Base-by-base conservation (phyloP, 64 coral and sea anemone genomes). In the Catalaphyllia jardinei region DNA sequence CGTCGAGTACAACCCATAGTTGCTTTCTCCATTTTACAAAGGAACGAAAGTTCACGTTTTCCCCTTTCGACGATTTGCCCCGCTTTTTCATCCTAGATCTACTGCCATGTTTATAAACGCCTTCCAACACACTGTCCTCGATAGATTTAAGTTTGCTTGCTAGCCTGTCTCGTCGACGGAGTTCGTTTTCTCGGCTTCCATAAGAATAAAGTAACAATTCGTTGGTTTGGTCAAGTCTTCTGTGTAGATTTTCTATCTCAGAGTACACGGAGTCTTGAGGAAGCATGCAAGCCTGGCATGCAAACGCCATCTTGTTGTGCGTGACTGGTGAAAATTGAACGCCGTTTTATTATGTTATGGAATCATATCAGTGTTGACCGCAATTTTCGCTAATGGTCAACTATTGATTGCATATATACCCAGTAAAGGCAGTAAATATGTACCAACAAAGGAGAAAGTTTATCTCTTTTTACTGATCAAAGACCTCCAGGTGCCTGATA, bases 161-260 rank as follows among this genome's bases (percentile, higher is more conserved):
- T 13, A 85, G 81, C 39, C 51, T 63, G n/a, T 71, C 63, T 0
- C 38, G 81, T 13, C 2, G 81, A 50, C 19, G 62, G 22, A 20
- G 63, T 17, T 71, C 64, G 17, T 50, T n/a, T 46, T 64, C 33
- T 52, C 81, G 62, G 39, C 20, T 25, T 71, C 63, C 71, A 13
- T 50, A n/a, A 51, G 62, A 50, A 17, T 12, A 85, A 24, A 16
- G 62, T 7, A 85, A 14, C n/a, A 71, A 85, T 16, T 85, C 63
- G 81, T 71, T 85, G 31, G 81, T 85, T 85, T 71, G 33, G 20
- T 85, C 63, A 16, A 85, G 63, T 35, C 62, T 69, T 85, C 81
- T 85, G 15, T 85, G 62, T 14, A 85, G 63, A 71, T 85, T 71
- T 71, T 71, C 81, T 50, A 85, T 85, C 35, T 85, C 62, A 69